Evolutionary conservation across 92 coral and sea anemone genomes (phyloP), one percentile per base, ranked within the genome.

Genomic region (Blastomussa wellsi): DNA sequence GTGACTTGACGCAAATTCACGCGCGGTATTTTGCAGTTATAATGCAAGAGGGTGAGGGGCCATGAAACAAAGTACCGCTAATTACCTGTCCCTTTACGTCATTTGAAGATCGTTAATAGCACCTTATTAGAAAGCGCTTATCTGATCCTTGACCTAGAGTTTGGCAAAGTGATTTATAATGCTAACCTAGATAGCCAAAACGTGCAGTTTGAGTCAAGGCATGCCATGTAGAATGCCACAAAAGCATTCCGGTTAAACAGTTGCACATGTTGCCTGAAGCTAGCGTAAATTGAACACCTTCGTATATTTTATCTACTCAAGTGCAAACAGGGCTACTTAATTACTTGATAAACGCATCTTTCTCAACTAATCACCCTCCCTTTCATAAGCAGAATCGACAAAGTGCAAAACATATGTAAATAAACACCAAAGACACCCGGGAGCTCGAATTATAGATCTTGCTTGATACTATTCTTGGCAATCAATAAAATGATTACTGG

Each of bases 91-190:
- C 48, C 77, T 81, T 48, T 32, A 33, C 14, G 32, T 26, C 19
- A 44, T 13, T 48, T 10, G 37, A 31, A 38, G 48, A n/a, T 32
- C 71, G 38, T 41, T 62, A 79, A 81, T 41, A 79, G 83, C 84
- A 44, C 55, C 49, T 70, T 48, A 44, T 69, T 81, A 81, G 69
- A 48, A 38, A 69, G 19, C 51, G 31, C 84, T 38, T 32, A 67
- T 81, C 84, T 67, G 72, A 38, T 62, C 10, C 12, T 28, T 39
- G 73, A 41, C 24, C 20, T 68, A 47, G 5, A 36, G n/a, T 20
- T 29, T 17, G 77, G 39, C 55, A 37, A 39, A 28, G 47, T 77
- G 66, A 77, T 77, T n/a, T n/a, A n/a, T 31, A 77, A 52, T 77
- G 80, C 14, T 22, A 31, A 35, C 48, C n/a, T 53, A 19, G 28